These are phyloP conservation scores for Cosmorhoe ocellata DNA, from an alignment of 2,888 invertebrate genomes.

Conservation along the genomic window DNA sequence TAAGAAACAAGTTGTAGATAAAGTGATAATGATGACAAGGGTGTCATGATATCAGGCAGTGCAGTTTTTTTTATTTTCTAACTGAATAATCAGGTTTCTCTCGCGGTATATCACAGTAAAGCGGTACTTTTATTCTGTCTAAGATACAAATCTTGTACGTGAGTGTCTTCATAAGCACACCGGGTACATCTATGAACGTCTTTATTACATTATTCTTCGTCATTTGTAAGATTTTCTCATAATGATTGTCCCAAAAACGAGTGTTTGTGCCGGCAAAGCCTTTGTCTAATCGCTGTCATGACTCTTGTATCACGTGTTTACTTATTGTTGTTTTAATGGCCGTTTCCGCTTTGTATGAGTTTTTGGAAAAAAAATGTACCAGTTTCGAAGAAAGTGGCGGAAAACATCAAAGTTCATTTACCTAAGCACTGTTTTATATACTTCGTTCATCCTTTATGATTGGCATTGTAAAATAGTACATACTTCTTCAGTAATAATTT, in stretches of 20 bases:
- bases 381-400: conserved; percentile 22
- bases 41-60: conserved; percentile 26
- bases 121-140: conserved; percentile 80
- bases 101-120: conserved; percentile 70
- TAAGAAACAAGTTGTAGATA: conserved; percentile 4
- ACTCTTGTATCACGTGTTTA: conserved; percentile 55
- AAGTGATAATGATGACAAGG: conserved; percentile 20
- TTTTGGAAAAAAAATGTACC: conserved; percentile 32
- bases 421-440: neutral
- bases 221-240: conserved; percentile 82
- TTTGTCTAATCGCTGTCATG: conserved; percentile 79
- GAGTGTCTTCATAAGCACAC: conserved; percentile 78
- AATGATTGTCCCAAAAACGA: conserved; percentile 81
- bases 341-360: conserved; percentile 35
- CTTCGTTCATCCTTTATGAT: neutral
- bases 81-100: conserved; percentile 62
- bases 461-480: too few relatives aligned
- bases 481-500: too few relatives aligned
- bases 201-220: conserved; percentile 80
- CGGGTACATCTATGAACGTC: conserved; percentile 80
- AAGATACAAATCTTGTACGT: conserved; percentile 79
- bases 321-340: conserved; percentile 47
- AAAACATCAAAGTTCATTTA: conserved; percentile 21
- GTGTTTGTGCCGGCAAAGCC: conserved; percentile 76
- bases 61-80: conserved; percentile 46